Base-by-base conservation (phyloP, 1,140 invertebrate species). In the Conus ventricosus region DNA sequence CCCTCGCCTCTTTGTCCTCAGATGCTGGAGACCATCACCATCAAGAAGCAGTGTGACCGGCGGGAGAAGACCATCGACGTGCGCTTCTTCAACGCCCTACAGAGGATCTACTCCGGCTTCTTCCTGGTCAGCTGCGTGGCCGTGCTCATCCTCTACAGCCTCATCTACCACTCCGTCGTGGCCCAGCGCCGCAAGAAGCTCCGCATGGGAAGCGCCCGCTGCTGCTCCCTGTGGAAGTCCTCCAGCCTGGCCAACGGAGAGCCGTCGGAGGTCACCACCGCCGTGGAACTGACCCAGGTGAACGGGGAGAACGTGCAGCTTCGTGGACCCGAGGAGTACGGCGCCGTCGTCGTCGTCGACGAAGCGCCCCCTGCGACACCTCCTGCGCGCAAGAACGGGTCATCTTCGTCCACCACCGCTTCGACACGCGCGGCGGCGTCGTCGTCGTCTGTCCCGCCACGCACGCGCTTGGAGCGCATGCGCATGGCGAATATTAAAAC, bases 401-500 rank as follows among this genome's bases (percentile, higher is more conserved):
- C 67, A 17, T 71, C 67, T 23, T 13, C 67, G 11, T 71, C 67
- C 67, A 71, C 67, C 20, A 17, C 67, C 67, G 67, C 67, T 71
- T 71, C 67, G 17, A 71, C 15, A 20, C 67, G 7, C 67, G 67
- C 6, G 17, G 13, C 88, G 78, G 90, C 85, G 6, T 13, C 83
- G 27, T 55, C 80, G 51, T 82, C 87, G 27, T 80, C 85, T 25
- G 23, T 86, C 2, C 84, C 81, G 10, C 87, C 90, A 23, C 87
- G 87, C 8, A 89, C 90, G 5, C 84, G 90, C 5, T 87, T 88
- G 27, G 92, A 91, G 78, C 87, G 88, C 23, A 91, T 90, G 84
- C 88, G 89, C 57, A 88, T 91, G 63, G 94, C 94, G 5, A 95
- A 95, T 81, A 92, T 94, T 20, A 95, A 94, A 90, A 94, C 94